phyloP scores from a whole-genome alignment of 1,140 invertebrate genomes.

The Drosophila nebulosa region DNA sequence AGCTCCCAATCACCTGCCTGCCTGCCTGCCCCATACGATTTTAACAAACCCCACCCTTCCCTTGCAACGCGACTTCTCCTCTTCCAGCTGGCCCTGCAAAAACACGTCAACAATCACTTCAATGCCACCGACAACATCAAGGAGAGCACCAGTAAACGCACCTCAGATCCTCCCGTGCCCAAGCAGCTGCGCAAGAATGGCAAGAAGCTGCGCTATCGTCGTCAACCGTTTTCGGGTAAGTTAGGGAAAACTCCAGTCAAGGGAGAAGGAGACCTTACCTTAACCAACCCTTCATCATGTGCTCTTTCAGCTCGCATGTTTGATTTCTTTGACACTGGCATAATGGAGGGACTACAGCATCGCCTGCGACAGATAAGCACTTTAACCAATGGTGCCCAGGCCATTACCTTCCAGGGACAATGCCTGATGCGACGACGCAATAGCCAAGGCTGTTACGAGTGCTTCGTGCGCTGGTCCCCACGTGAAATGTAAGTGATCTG shows the following conservation, averaged over 20 bases:
- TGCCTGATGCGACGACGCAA: constrained; percentile 67
- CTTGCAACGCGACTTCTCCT: constrained; percentile 14
- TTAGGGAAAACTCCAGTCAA: no score
- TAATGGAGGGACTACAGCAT: constrained; percentile 92
- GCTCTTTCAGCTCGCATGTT: constrained; percentile 87
- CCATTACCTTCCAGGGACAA: constrained; percentile 73
- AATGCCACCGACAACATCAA: constrained; percentile 84
- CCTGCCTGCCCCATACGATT: no score
- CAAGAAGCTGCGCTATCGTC: constrained; percentile 90
- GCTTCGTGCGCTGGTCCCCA: constrained; percentile 76
- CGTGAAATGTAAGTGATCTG: constrained; percentile 69
- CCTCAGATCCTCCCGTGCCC: constrained; percentile 83
- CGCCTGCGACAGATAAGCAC: constrained; percentile 86
- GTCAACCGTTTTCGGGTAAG: constrained; percentile 91
- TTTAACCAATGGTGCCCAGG: constrained; percentile 64
- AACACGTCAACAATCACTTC: constrained; percentile 97
- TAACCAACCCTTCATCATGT: neutral
- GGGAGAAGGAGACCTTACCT: no score
- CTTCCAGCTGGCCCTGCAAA: constrained; percentile 90
- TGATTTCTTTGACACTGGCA: constrained; percentile 93
- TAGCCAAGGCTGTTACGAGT: constrained; percentile 59
- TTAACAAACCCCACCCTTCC: no score
- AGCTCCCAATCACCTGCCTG: no score
- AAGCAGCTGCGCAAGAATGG: constrained; percentile 92
- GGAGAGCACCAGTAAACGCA: constrained; percentile 84